Evolutionary conservation across 1,140 invertebrate species (phyloP).

Genomic region (Pseudomyrmex flavicornis): DNA sequence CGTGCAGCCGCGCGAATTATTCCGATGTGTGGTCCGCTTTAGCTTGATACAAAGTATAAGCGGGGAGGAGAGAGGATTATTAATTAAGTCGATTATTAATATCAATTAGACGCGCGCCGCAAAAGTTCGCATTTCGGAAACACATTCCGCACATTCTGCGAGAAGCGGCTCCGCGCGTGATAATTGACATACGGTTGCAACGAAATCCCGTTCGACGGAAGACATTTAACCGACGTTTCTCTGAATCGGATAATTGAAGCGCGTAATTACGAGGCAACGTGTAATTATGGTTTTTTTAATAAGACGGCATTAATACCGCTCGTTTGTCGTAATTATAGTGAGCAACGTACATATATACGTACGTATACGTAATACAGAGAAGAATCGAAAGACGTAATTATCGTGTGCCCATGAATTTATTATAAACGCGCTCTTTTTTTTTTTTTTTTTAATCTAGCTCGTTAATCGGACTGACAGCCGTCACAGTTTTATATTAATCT

Average conservation of each 20-base stretch:
- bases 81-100: constrained; percentile 41
- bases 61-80: not conserved
- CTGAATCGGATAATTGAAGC: constrained; percentile 55
- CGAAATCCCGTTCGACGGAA: too few relatives aligned
- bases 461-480: too few relatives aligned
- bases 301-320: constrained; percentile 56
- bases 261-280: constrained; percentile 28
- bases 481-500: too few relatives aligned
- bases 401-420: not conserved
- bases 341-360: not conserved
- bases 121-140: not conserved
- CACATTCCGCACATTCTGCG: not conserved
- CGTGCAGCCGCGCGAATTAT: constrained; percentile 3
- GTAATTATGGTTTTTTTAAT: constrained; percentile 61
- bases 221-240: constrained; percentile 4
- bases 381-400: constrained; percentile 10
- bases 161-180: not conserved
- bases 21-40: not conserved
- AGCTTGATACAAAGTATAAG: not conserved
- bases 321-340: constrained; percentile 54
- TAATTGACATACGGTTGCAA: too few relatives aligned
- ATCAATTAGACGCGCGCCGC: constrained; percentile 2
- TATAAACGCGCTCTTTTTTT: not conserved
- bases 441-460: not conserved
- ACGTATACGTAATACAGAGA: not conserved